Evolutionary conservation across 1,140 invertebrate genomes (phyloP).

Genomic region (Vanessa atalanta): DNA sequence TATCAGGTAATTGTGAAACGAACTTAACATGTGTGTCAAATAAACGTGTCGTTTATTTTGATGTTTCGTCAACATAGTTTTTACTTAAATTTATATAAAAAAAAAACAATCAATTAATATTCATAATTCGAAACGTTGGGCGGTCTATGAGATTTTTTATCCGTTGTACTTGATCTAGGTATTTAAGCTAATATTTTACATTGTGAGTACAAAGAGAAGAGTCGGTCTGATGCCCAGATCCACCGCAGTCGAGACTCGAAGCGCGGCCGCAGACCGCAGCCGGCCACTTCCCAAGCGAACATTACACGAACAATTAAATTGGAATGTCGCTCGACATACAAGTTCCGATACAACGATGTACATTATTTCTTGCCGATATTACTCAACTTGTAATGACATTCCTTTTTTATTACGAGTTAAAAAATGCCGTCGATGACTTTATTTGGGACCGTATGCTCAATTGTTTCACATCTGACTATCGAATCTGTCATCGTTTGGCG

Average conservation of each 20-base stretch:
- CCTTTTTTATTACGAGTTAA: background rate
- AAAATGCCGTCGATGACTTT: constrained; percentile 7
- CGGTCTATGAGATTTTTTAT: too few species aligned
- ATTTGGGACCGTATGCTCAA: background rate
- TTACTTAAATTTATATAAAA: too few species aligned
- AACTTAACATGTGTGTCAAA: too few species aligned
- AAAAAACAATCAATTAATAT: too few species aligned
- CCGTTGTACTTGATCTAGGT: background rate
- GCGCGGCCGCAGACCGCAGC: constrained; percentile 39
- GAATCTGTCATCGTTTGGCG: constrained; percentile 27
- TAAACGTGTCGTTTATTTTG: too few species aligned
- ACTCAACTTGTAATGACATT: background rate
- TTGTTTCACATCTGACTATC: constrained; percentile 12
- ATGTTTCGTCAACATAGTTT: too few species aligned
- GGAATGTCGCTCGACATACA: constrained; percentile 32
- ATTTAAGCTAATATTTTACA: background rate
- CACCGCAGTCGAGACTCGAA: background rate
- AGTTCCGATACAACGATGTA: constrained; percentile 7
- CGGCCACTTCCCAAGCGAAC: constrained; percentile 36
- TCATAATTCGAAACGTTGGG: too few species aligned
- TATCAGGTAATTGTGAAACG: too few species aligned
- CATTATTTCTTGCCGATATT: constrained; percentile 14
- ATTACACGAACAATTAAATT: constrained; percentile 55
- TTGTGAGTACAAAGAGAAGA: background rate
- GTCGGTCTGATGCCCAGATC: background rate